These are phyloP conservation scores for Calameuta filiformis DNA, from an alignment of 2,888 invertebrate genomes.

Conservation along the genomic window DNA sequence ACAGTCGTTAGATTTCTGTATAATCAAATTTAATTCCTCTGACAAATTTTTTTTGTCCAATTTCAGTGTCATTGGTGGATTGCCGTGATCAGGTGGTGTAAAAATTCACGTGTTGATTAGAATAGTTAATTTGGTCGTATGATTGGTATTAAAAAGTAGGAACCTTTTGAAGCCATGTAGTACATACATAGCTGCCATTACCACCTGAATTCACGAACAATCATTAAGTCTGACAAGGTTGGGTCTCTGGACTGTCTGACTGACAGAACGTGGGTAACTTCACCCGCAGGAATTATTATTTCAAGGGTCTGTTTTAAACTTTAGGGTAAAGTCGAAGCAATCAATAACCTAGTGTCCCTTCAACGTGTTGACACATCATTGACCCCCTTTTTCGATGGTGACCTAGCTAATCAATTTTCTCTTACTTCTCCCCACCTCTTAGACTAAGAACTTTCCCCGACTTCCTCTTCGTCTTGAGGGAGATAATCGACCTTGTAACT, in stretches of 20 bases:
- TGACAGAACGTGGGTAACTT: background rate
- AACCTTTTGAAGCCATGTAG: no score
- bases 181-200: no score
- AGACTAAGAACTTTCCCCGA: background rate
- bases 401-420: background rate
- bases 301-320: background rate
- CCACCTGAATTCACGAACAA: no score
- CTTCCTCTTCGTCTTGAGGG: background rate
- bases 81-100: conserved; percentile 28
- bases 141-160: no score
- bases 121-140: no score
- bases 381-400: background rate
- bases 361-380: background rate
- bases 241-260: no score
- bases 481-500: background rate
- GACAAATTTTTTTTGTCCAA: no score
- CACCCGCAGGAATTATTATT: background rate
- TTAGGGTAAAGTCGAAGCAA: background rate
- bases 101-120: conserved; percentile 20
- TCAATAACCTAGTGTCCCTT: background rate
- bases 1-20: no score
- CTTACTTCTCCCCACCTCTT: background rate
- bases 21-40: no score
- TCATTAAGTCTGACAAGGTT: no score
- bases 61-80: background rate